Conservation (phyloP, 2,113 vertebrate genomes). For the Sebastes fasciatus region DNA sequence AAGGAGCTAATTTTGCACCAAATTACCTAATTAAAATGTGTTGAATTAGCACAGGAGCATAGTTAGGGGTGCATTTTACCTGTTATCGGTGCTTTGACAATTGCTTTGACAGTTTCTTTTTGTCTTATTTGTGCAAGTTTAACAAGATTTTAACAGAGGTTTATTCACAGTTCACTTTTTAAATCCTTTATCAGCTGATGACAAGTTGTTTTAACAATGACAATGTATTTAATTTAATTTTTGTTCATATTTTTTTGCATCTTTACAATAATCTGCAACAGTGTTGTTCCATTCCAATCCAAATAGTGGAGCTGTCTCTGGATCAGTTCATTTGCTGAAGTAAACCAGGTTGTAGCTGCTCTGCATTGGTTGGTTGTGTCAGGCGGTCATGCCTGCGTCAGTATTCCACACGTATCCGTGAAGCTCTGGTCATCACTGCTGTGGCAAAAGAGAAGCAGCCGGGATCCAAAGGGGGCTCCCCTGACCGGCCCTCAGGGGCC, state of each 20-base stretch:
- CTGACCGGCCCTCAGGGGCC: not conserved
- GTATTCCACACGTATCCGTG: not conserved
- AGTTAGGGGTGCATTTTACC: too few relatives aligned
- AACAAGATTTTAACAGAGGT: too few relatives aligned
- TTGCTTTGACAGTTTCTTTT: too few relatives aligned
- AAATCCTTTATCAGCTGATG: too few relatives aligned
- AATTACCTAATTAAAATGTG: not conserved
- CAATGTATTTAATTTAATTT: not conserved
- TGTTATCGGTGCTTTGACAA: too few relatives aligned
- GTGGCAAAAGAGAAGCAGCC: slow-evolving; percentile 23
- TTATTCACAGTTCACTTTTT: too few relatives aligned
- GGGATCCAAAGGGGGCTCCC: slow-evolving; percentile 9
- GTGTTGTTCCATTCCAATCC: not conserved
- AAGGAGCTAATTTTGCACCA: not conserved
- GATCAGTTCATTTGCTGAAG: not conserved
- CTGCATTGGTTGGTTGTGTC: not conserved
- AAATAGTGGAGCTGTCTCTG: not conserved
- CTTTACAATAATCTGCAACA: not conserved
- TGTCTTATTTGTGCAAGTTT: too few relatives aligned
- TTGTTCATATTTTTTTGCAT: not conserved
- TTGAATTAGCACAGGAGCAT: not conserved
- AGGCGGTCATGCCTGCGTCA: not conserved
- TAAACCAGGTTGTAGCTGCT: too few relatives aligned
- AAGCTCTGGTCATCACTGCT: not conserved
- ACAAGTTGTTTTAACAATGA: too few relatives aligned